These are phyloP conservation scores for Cepaea hortensis DNA, from an alignment of 2,888 invertebrate species.

Conservation along the genomic window DNA sequence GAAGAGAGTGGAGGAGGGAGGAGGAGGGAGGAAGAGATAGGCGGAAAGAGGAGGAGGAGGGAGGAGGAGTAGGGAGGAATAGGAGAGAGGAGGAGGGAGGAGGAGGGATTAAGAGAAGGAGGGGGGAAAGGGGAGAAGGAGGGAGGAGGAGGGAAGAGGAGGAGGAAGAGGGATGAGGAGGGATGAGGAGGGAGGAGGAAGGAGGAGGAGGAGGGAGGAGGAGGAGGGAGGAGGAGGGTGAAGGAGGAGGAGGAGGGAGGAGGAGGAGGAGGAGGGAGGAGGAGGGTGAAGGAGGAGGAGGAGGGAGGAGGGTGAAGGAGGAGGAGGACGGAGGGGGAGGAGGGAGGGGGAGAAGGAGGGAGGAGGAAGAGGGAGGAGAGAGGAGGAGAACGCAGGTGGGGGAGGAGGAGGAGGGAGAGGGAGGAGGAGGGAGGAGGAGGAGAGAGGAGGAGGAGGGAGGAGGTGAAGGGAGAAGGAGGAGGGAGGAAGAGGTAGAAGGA, in stretches of 20 bases:
- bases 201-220: neutral
- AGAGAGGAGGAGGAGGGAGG: neutral
- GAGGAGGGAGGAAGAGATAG: neutral
- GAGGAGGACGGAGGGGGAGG: neutral
- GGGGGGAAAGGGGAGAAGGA: neutral
- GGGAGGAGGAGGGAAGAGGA: neutral
- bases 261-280: no score
- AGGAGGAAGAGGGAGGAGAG: neutral
- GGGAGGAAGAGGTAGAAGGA: neutral
- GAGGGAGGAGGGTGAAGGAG: no score
- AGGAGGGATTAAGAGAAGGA: neutral
- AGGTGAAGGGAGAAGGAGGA: neutral
- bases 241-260: no score
- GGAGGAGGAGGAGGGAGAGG: neutral
- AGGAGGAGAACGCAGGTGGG: neutral
- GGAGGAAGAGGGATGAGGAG: neutral
- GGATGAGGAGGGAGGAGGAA: neutral
- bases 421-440: neutral
- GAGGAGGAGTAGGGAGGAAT: no score
- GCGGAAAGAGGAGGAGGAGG: neutral
- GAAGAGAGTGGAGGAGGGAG: no score
- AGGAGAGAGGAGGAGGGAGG: no score
- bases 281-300: no score
- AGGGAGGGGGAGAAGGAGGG: neutral
- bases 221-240: neutral